phyloP scores from a whole-genome alignment of 2,797 vertebrate genomes.

The Erpetoichthys calabaricus region DNA sequence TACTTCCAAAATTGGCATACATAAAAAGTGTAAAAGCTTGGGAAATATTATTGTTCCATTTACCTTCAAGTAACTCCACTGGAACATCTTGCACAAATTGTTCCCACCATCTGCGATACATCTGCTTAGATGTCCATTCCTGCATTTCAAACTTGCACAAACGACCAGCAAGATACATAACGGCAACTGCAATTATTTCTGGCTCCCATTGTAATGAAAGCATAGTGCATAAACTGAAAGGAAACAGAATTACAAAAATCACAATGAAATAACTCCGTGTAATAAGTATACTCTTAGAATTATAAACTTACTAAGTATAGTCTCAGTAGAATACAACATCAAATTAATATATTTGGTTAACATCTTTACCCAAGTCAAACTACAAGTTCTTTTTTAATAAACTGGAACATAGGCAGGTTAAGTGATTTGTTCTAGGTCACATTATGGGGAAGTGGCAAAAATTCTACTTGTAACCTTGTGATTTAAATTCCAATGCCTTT shows the following conservation, averaged over 20 bases:
- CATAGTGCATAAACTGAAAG: slow-evolving; percentile 79
- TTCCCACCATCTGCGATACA: slow-evolving; percentile 92
- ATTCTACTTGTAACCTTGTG: no score
- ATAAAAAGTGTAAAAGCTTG: neutral
- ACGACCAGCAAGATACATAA: slow-evolving; percentile 92
- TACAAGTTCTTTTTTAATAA: no score
- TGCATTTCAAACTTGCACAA: slow-evolving; percentile 95
- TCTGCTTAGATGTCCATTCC: slow-evolving; percentile 91
- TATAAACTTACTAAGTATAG: neutral
- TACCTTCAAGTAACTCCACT: slow-evolving; percentile 91
- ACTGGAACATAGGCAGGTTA: no score
- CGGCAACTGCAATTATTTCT: slow-evolving; percentile 91
- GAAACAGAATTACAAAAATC: neutral
- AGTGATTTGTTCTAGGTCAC: no score
- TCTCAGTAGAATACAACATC: no score
- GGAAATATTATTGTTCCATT: neutral
- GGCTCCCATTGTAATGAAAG: slow-evolving; percentile 94
- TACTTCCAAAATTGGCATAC: neutral
- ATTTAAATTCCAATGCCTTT: no score
- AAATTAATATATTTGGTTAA: neutral
- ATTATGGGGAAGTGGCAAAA: no score
- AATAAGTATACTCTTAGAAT: slow-evolving; percentile 9
- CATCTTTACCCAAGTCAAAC: neutral
- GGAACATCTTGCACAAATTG: slow-evolving; percentile 98
- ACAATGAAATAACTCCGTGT: no score